Evolutionary conservation across 2,113 vertebrate species (phyloP), one percentile per base, ranked within the genome.

Genomic region (Microcebus murinus): DNA sequence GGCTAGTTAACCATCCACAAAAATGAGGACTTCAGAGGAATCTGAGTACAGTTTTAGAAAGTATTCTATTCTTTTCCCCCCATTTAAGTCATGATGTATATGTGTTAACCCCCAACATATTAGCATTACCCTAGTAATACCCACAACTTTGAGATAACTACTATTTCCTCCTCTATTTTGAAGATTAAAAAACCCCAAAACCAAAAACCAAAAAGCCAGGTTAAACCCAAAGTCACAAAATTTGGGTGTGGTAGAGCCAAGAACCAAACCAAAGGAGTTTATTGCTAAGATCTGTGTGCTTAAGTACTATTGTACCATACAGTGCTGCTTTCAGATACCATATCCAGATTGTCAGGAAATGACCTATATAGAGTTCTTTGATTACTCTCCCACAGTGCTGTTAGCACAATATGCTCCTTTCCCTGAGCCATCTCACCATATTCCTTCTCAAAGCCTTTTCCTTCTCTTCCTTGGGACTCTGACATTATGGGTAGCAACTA

Each of bases 41-140:
- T 45, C 6, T 68, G 71, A 80, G 8, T 8, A 42, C 8, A 25
- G 14, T 36, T 85, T 63, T 27, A 92, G 57, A 80, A 90, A 67
- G 45, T 74, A 45, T 71, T 85, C 36, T 65, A 8, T 36, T 59
- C 31, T 68, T n/a, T 55, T 55, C 18, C 9, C 6, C 11, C 2
- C 34, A 27, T 76, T 6, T 14, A 80, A 45, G 17, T 34, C 20
- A 80, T 21, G 13, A 65, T 63, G 55, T 23, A 7, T 65, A 29
- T 25, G 18, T 77, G 20, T 73, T 13, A 29, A 50, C 1, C n/a
- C 6, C 59, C 9, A 80, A 65, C 10, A 21, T 39, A 48, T 90
- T 86, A 73, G 9, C 18, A 29, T 93, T 48, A 15, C 76, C 8
- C 50, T 77, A 63, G 79, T 71, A 88, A 91, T 45, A 76, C 50